Base-by-base conservation (phyloP, 2,797 vertebrate species). In the Hippoglossus hippoglossus region DNA sequence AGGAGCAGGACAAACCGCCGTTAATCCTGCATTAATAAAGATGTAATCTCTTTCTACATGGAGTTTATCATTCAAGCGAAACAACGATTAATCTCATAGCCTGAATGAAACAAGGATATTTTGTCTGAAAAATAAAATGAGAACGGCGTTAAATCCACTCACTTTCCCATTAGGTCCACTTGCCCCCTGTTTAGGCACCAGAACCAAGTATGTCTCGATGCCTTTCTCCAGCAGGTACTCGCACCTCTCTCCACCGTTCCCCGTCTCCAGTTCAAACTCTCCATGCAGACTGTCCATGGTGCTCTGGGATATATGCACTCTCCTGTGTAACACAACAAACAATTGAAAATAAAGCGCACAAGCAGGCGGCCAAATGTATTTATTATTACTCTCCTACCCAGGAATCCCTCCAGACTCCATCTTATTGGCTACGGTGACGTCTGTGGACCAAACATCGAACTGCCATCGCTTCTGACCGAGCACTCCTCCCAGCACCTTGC, bases 381-480 rank as follows among this genome's bases (percentile, higher is more conserved):
- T n/a, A 3, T 4, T 15, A 2, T 11, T 26, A 7, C 49, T 59
- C 12, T 67, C 82, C 70, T 81, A 97, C 97, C 97, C 97, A 0
- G 97, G 97, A 77, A 98, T 96, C 68, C 97, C 97, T 0, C 97
- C 97, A 0, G 97, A 97, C 77, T 98, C 97, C 97, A 99, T 98
- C 91, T 98, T 98, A 90, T 99, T 99, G 81, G 97, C 97, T 46
- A 99, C 95, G 0, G 97, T 98, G 83, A 99, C 97, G 0, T 99
- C 97, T 0, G 97, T 99, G 50, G 97, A 99, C 97, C 97, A 99
- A 28, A 99, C 97, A 0, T 99, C 97, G 13, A 98, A 99, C 90
- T 99, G 97, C 97, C 97, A 99, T 53, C 96, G 95, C 82, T 96
- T 98, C 93, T 99, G 97, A 12, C 97, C 97, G 13, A 99, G 93